These are phyloP conservation scores for Drosophila busckii DNA, from an alignment of 1,140 invertebrate genomes.

Conservation along the genomic window DNA sequence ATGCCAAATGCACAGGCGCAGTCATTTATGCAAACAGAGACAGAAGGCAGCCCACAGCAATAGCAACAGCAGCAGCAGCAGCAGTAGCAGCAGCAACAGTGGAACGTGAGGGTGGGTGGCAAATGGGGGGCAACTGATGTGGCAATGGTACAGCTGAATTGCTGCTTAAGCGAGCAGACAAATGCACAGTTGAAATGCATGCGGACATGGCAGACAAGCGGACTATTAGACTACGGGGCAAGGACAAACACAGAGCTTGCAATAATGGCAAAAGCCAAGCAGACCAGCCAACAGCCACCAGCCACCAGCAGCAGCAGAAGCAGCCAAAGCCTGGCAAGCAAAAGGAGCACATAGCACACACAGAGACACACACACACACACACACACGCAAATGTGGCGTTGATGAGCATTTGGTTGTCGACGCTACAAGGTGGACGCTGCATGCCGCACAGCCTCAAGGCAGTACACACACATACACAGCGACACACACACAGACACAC, in stretches of 20 bases:
- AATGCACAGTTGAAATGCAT: conserved; percentile 65
- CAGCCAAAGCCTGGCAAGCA: neutral
- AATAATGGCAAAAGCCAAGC: neutral
- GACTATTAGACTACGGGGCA: neutral
- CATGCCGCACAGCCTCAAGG: neutral
- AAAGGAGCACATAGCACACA: neutral
- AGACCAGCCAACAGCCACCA: neutral
- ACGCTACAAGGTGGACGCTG: conserved; percentile 20
- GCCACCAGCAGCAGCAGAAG: neutral
- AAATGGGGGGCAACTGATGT: neutral
- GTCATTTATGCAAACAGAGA: conserved; percentile 71
- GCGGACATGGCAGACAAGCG: conserved; percentile 12
- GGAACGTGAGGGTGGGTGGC: neutral
- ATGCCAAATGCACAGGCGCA: conserved; percentile 76
- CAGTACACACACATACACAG: conserved; percentile 17
- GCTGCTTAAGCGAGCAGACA: conserved; percentile 71
- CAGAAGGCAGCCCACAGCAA: conserved; percentile 1
- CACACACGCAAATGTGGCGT: conserved; percentile 71
- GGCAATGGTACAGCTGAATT: conserved; percentile 56
- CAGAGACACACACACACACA: no score
- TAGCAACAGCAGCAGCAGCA: neutral
- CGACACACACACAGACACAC: no score
- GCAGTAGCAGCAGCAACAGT: conserved; percentile 19
- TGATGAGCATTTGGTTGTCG: conserved; percentile 57
- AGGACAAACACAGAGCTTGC: conserved; percentile 2